These are phyloP conservation scores for Micrasema minimum DNA, from an alignment of 1,140 invertebrate genomes.

Conservation along the genomic window DNA sequence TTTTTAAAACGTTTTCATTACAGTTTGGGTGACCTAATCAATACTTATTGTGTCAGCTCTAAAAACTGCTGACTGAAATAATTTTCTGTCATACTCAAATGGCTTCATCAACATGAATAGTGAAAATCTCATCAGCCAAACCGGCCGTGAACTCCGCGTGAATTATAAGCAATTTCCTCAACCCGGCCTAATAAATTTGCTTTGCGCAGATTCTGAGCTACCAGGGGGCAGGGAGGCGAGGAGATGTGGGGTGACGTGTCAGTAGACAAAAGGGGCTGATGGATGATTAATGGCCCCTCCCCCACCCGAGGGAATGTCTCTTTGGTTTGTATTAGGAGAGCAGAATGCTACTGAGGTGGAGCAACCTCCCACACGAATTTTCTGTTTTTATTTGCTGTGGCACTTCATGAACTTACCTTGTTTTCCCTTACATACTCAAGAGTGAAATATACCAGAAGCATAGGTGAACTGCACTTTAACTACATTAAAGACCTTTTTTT, in stretches of 20 bases:
- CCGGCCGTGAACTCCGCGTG: constrained; percentile 36
- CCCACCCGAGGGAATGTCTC: constrained; percentile 28
- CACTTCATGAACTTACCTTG: constrained; percentile 26
- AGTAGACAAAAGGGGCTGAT: constrained; percentile 60
- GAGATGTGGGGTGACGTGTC: constrained; percentile 40
- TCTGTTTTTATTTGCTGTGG: constrained; percentile 32
- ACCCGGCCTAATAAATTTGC: constrained; percentile 39
- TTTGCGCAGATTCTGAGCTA: constrained; percentile 38
- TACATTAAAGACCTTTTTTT: no score
- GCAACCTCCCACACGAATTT: constrained; percentile 13
- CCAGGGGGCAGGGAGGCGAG: constrained; percentile 16
- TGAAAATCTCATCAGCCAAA: constrained; percentile 31
- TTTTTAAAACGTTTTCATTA: no score
- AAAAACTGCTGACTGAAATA: constrained; percentile 5
- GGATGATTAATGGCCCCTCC: constrained; percentile 59
- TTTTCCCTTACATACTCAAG: no score
- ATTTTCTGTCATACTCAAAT: constrained; percentile 36
- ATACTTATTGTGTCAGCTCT: no score
- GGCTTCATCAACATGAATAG: constrained; percentile 38
- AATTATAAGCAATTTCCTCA: constrained; percentile 39
- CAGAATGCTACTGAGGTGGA: constrained; percentile 26
- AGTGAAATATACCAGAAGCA: no score
- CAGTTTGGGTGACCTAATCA: no score
- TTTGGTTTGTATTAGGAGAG: constrained; percentile 40
- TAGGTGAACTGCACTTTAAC: no score